Evolutionary conservation across 2,113 vertebrate species (phyloP), one percentile per base, ranked within the genome.

Genomic region (Prochilodus magdalenae): DNA sequence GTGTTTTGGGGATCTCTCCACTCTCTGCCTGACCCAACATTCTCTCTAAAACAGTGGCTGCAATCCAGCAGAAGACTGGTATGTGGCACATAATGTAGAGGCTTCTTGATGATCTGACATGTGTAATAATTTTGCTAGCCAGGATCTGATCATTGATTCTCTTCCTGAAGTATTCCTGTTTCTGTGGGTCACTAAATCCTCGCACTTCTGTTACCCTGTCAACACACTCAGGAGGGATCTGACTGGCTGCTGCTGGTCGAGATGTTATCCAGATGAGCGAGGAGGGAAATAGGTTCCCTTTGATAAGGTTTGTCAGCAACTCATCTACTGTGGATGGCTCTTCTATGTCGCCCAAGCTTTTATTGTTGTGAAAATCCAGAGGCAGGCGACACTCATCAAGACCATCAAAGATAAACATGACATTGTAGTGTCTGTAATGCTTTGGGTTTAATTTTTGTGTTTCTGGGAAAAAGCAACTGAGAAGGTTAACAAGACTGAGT

Each of bases 61-160:
- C 13, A 29, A 29, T 63, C 60, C 60, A 63, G 3, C 24, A 27
- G 60, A 27, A 27, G 12, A 29, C 12, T 11, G 26, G 60, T 12
- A 63, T 63, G 60, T 63, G 60, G 26, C 60, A 63, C 60, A 63
- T 63, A 26, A 63, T 63, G 60, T 63, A 63, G 14, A 63, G 60
- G 60, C 60, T 63, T 29, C 60, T 63, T 15, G 60, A 63, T 63
- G 29, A 63, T 22, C 22, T 63, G 1, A 63, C 5, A 16, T 63
- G 60, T 63, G 60, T 27, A 22, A 63, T 57, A 14, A 57, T n/a
- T 57, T 57, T 57, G 49, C 22, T 57, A n/a, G 55, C 55, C 55
- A 57, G 22, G 55, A 3, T 14, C 6, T 57, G 55, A 57, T 57
- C 22, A 57, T 7, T 57, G 20, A 57, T 57, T n/a, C 55, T 57